Base-by-base conservation (phyloP, 2,113 vertebrate species). In the Pangasianodon gigas region DNA sequence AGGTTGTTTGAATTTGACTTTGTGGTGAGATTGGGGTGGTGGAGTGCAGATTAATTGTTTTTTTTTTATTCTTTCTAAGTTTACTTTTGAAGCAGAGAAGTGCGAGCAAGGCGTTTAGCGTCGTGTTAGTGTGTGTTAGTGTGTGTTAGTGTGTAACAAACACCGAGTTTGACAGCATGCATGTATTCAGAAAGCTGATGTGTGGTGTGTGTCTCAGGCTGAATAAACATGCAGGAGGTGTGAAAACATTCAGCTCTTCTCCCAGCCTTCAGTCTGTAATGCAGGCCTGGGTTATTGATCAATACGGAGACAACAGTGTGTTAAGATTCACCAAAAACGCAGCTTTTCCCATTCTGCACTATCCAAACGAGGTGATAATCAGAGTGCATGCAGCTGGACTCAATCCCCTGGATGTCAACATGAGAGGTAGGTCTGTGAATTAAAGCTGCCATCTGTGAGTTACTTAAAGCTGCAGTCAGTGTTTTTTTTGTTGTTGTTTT, bases 271-370 rank as follows among this genome's bases (percentile, higher is more conserved):
- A 65, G 46, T 94, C 87, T 2, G 58, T 96, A 0, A 99, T 99
- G 98, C 96, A 97, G 0, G 97, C 98, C 6, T 99, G 98, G 98
- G 97, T 99, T 69, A 97, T 99, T 75, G 97, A 99, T 91, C 95
- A 93, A 71, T 99, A 99, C 46, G 98, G 98, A 60, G 90, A 90
- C 77, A 98, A 97, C 88, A 97, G 98, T 0, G 97, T 97, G 71
- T 92, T 99, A 75, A 96, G 98, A 7, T 97, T 97, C 92, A 97
- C 95, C 14, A 94, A 91, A 89, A 95, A 97, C 37, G 97, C 97
- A 93, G 75, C 90, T 54, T 94, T 99, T 85, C 98, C 98, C 29
- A 4, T 95, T 84, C 96, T 99, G 90, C 89, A 94, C 88, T 98
- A 97, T 87, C 98, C 98, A 6, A 99, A 99, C 94, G 98, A 99